Evolutionary conservation across 1,140 invertebrate genomes (phyloP), one percentile per base, ranked within the genome.

Genomic region (Psilanteris sp.): DNA sequence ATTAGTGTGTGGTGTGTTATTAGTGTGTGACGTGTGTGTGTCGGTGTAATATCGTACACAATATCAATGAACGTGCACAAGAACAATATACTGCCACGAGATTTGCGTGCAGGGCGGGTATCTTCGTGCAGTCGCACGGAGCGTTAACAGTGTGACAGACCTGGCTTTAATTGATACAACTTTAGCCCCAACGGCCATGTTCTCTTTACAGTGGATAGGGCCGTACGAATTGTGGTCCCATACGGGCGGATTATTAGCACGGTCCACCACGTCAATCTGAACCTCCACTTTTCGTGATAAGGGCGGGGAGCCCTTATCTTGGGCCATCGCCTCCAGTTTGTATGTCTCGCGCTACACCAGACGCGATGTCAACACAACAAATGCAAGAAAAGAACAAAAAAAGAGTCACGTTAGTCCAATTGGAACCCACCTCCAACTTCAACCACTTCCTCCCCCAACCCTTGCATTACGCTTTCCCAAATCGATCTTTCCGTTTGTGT

Each of bases 91-190:
- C 84, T 87, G 86, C 85, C 83, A 88, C 87, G 85, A 87, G 81
- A 83, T 81, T 86, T 87, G 85, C 86, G 87, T 87, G 87, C 85
- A 87, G 83, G 85, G 84, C 81, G 84, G 84, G 80, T 83, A 79
- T 75, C 73, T 79, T 81, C 88, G 88, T 89, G 89, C 88, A 86
- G 81, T 83, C 80, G 85, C 86, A 88, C 87, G 85, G 81, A 83
- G 79, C 82, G 79, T 87, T 87, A 89, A 87, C 84, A 87, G 85
- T 87, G 90, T 90, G 90, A 94, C 93, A 93, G 93, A 97, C 96
- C 96, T 97, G 93, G 96, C 96, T 95, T 97, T 97, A 90, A 97
- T 94, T 89, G 96, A 96, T 87, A 96, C 94, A 91, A 98, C 96
- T 93, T 95, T 97, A 90, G 95, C 94, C 89, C 96, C 96, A 88